Percentiles rank a stretch among this genome's conserved stretches.
These are phyloP conservation scores for Pseudorhiza aurosa DNA, from an alignment of 30 jellyfish, hydroid and myxozoan genomes.

Conservation along the genomic window DNA sequence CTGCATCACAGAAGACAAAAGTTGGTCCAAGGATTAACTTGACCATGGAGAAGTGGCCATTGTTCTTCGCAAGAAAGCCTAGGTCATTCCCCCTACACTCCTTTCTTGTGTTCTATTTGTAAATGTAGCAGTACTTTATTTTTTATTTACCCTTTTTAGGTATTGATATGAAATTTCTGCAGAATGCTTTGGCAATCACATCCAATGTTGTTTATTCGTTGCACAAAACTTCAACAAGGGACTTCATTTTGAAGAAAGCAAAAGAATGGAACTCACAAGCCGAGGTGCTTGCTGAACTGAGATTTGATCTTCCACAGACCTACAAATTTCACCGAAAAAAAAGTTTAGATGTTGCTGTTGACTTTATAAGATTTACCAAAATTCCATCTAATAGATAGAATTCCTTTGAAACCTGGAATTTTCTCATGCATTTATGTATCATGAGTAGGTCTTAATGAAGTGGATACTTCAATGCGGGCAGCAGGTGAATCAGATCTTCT, in stretches of 20 bases:
- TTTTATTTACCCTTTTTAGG: slow-evolving; percentile 39
- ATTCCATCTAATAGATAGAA: background rate
- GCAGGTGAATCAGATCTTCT: too few relatives aligned
- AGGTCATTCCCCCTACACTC: too few relatives aligned
- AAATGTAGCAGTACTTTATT: too few relatives aligned
- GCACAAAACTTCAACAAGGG: slow-evolving; percentile 94
- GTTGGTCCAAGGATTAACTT: too few relatives aligned
- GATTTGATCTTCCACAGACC: slow-evolving; percentile 84
- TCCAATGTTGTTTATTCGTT: slow-evolving; percentile 77
- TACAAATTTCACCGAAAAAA: slow-evolving; percentile 84
- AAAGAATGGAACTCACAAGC: slow-evolving; percentile 82
- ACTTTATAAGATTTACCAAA: slow-evolving; percentile 77
- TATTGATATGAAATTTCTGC: slow-evolving; percentile 78
- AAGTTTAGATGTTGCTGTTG: slow-evolving; percentile 85
- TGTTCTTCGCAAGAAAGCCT: too few relatives aligned
- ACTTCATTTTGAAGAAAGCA: slow-evolving; percentile 74
- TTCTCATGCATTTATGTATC: too few relatives aligned
- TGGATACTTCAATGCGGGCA: too few relatives aligned
- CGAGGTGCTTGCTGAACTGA: slow-evolving; percentile 87
- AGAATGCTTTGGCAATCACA: slow-evolving; percentile 69
- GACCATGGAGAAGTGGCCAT: too few relatives aligned
- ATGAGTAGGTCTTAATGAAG: too few relatives aligned
- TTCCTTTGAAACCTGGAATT: too few relatives aligned
- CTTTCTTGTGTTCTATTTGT: too few relatives aligned
- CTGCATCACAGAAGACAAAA: too few relatives aligned